Evolutionary conservation across 1,140 invertebrate species (phyloP).

Genomic region (Meloidogyne chitwoodi): DNA sequence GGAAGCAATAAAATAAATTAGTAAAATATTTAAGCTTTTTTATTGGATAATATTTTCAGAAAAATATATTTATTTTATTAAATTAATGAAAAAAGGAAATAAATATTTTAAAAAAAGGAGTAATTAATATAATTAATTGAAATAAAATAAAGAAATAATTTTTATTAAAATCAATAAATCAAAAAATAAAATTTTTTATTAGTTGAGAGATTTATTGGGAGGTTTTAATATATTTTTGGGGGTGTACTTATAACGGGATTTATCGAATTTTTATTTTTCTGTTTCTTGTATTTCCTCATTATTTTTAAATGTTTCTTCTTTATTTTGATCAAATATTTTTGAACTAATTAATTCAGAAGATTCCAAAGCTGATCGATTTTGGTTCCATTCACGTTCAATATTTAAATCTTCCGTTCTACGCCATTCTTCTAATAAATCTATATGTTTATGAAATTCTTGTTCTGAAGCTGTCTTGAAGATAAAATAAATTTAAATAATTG

Average conservation of each 20-base stretch:
- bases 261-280: background rate
- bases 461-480: background rate
- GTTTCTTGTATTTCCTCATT: background rate
- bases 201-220: too few relatives aligned
- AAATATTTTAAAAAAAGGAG: too few relatives aligned
- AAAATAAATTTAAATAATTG: background rate
- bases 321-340: background rate
- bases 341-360: conserved; percentile 4
- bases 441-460: conserved; percentile 6
- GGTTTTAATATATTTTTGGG: too few relatives aligned
- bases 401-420: conserved; percentile 2
- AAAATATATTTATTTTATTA: too few relatives aligned
- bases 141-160: too few relatives aligned
- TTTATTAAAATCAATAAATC: too few relatives aligned
- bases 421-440: conserved; percentile 13
- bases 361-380: conserved; percentile 13
- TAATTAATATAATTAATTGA: too few relatives aligned
- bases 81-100: too few relatives aligned
- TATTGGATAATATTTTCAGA: background rate
- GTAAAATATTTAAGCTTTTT: background rate
- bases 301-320: background rate
- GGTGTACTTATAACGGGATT: too few relatives aligned
- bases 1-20: background rate
- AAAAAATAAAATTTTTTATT: too few relatives aligned
- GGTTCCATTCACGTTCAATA: conserved; percentile 17